phyloP scores from a whole-genome alignment of 2,888 invertebrate genomes.

The Hypomecis punctinalis region DNA sequence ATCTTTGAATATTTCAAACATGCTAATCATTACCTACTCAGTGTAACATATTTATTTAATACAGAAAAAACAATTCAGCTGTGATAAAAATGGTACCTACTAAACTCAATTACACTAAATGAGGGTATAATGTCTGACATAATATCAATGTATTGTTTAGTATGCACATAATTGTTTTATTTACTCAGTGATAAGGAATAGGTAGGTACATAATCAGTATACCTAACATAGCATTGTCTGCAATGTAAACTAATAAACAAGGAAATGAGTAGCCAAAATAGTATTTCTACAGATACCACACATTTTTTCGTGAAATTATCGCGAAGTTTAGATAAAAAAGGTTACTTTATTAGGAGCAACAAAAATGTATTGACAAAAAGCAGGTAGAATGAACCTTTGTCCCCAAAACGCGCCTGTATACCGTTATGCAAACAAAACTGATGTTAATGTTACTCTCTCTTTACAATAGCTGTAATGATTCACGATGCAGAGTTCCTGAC shows the following conservation, averaged over 20 bases:
- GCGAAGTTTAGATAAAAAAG: constrained; percentile 37
- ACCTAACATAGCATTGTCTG: neutral
- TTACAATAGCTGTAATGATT: constrained; percentile 70
- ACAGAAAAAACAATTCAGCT: too few relatives aligned
- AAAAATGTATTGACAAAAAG: constrained; percentile 67
- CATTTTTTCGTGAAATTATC: neutral
- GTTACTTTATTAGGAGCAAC: constrained; percentile 47
- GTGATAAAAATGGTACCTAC: too few relatives aligned
- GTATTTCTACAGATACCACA: neutral
- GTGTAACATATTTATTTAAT: too few relatives aligned
- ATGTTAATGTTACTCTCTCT: constrained; percentile 67
- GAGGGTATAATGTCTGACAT: neutral
- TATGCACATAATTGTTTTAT: neutral
- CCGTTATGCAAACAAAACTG: constrained; percentile 80
- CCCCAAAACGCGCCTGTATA: constrained; percentile 73
- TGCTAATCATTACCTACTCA: too few relatives aligned
- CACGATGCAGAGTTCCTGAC: constrained; percentile 53
- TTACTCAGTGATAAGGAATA: constrained; percentile 1
- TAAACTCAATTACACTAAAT: too few relatives aligned
- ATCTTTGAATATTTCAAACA: too few relatives aligned
- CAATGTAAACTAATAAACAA: constrained; percentile 3
- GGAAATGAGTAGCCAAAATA: neutral
- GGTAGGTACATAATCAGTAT: neutral
- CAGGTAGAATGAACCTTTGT: constrained; percentile 78
- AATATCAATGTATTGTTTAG: neutral